These are phyloP conservation scores for Oscarella lobularis DNA, from an alignment of 37 sponge, comb jelly and placozoan genomes.

Conservation along the genomic window DNA sequence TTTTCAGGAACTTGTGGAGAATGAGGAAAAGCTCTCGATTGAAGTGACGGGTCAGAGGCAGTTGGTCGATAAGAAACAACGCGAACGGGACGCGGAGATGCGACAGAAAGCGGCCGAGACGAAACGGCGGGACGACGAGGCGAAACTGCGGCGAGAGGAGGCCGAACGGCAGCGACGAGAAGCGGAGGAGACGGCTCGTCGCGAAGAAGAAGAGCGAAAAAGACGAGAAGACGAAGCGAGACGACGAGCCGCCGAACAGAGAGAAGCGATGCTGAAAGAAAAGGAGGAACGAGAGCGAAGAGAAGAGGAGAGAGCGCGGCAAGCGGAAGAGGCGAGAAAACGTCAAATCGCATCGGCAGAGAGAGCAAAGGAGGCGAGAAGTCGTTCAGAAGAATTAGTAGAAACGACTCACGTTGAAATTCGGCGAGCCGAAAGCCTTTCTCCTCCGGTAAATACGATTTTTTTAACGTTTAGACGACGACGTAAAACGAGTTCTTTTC, in stretches of 20 bases:
- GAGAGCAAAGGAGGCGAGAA: no score
- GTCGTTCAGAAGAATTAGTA: no score
- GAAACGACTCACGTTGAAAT: no score
- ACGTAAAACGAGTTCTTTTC: no score
- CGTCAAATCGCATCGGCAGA: conserved; percentile 13
- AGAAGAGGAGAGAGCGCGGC: background rate
- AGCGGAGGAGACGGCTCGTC: background rate
- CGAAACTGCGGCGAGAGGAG: background rate
- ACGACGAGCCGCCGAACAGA: background rate
- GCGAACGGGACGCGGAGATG: background rate
- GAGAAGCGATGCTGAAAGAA: background rate
- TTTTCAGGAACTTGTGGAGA: background rate
- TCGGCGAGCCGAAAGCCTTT: no score
- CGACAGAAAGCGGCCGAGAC: background rate
- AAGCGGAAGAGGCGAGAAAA: conserved; percentile 19
- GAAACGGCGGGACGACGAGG: background rate
- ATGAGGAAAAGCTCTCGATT: background rate
- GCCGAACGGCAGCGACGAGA: background rate
- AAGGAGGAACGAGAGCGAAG: background rate
- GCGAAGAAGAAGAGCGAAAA: background rate
- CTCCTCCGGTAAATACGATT: no score
- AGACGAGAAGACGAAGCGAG: background rate
- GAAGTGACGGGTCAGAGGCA: background rate
- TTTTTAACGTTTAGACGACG: no score
- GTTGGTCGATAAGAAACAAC: background rate